phyloP scores from a whole-genome alignment of 2,797 vertebrate species.

The Tiaroga cobitis region DNA sequence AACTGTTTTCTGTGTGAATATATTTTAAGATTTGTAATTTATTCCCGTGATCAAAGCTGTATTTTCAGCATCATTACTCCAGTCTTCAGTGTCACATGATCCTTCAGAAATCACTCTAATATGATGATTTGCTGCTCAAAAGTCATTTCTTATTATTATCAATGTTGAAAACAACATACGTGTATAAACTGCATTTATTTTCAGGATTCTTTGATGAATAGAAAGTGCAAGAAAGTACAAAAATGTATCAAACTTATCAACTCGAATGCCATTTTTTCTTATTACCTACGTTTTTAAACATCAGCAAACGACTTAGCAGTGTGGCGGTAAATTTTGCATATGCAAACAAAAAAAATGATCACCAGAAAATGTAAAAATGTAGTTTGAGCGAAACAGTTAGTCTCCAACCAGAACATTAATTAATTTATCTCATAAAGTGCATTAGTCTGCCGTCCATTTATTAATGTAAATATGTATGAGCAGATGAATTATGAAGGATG shows the following conservation, averaged over 20 bases:
- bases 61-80: not conserved
- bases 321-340: not conserved
- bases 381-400: not conserved
- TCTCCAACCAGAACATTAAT: constrained; percentile 16
- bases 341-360: not conserved
- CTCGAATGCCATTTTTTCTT: not conserved
- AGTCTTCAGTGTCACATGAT: not conserved
- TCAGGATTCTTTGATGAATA: not conserved
- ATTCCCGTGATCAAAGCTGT: not conserved
- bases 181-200: not conserved
- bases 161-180: not conserved
- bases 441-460: constrained; percentile 38
- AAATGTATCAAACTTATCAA: not conserved
- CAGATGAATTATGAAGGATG: constrained; percentile 45
- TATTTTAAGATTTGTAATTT: not conserved
- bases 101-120: not conserved
- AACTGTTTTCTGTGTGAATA: not conserved
- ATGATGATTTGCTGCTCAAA: not conserved
- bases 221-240: not conserved
- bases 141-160: not conserved
- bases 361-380: not conserved
- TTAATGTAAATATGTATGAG: constrained; percentile 37
- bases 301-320: not conserved
- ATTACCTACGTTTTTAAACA: not conserved
- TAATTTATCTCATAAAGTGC: constrained; percentile 37